phyloP scores from a whole-genome alignment of 2,797 vertebrate species.

The Etheostoma nigrum region DNA sequence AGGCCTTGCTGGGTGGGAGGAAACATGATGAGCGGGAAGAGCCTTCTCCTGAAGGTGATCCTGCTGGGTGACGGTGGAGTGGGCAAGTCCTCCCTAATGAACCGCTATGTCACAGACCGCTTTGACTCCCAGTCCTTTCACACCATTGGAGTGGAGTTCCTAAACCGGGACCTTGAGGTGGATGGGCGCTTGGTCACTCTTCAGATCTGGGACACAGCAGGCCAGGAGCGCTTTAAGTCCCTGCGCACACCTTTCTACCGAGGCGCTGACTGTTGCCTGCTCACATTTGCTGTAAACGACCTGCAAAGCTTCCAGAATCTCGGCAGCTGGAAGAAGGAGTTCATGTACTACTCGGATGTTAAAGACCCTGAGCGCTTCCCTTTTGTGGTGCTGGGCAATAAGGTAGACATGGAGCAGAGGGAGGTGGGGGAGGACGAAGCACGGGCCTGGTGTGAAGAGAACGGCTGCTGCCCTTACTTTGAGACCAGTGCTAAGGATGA shows the following conservation, averaged over 20 bases:
- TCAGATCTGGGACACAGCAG: conserved; percentile 99
- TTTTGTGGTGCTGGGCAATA: conserved; percentile 97
- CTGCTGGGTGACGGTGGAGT: conserved; percentile 97
- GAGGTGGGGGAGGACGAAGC: conserved; percentile 94
- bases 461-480: conserved; percentile 94
- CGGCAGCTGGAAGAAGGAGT: conserved; percentile 96
- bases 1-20: conserved; percentile 61
- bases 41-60: conserved; percentile 96
- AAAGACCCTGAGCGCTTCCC: conserved; percentile 94
- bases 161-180: conserved; percentile 97
- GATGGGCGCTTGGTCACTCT: conserved; percentile 96
- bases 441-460: conserved; percentile 93
- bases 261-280: conserved; percentile 96
- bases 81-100: conserved; percentile 98
- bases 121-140: conserved; percentile 99
- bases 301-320: conserved; percentile 98
- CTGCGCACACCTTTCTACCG: conserved; percentile 97
- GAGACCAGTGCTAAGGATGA: conserved; percentile 99
- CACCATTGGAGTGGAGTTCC: conserved; percentile 98
- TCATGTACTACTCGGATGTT: conserved; percentile 95
- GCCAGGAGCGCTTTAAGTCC: conserved; percentile 98
- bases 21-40: conserved; percentile 93
- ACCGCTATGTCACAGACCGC: conserved; percentile 97
- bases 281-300: conserved; percentile 96
- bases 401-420: conserved; percentile 93